phyloP scores from a whole-genome alignment of 1,140 invertebrate species.

The Alviniconcha marisindica region DNA sequence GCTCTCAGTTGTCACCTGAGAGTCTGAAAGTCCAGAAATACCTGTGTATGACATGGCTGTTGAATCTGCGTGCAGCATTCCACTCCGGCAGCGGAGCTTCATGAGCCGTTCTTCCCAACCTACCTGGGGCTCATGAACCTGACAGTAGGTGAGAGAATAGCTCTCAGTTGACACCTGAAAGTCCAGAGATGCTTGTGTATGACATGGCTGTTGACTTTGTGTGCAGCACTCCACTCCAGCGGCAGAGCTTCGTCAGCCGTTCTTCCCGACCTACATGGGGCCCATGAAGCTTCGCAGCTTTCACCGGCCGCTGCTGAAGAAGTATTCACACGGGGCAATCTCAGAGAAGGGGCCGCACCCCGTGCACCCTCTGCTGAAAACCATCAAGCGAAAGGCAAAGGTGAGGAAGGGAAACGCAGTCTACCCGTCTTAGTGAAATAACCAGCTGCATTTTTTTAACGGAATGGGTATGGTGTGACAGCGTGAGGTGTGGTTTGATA shows the following conservation, averaged over 20 bases:
- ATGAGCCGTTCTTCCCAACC: conserved; percentile 96
- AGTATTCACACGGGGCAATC: conserved; percentile 89
- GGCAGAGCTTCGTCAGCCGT: conserved; percentile 93
- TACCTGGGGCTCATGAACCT: conserved; percentile 90
- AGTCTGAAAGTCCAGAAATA: no score
- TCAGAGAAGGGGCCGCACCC: conserved; percentile 79
- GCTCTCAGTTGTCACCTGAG: no score
- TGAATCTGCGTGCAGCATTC: conserved; percentile 86
- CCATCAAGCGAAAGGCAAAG: conserved; percentile 94
- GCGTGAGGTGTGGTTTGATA: no score
- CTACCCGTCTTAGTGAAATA: no score
- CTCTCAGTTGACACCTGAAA: no score
- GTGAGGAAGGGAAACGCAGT: no score
- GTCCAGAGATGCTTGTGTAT: no score
- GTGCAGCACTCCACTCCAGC: conserved; percentile 97
- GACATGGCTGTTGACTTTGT: no score
- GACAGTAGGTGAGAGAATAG: no score
- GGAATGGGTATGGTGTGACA: no score
- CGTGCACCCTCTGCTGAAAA: conserved; percentile 90
- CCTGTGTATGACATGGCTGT: no score
- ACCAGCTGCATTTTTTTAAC: no score
- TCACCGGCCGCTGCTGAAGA: conserved; percentile 93
- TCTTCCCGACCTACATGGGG: conserved; percentile 95
- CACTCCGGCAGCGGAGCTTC: conserved; percentile 95
- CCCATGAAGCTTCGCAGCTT: conserved; percentile 91